These are phyloP conservation scores for Cantharis lateralis DNA, from an alignment of 2,888 invertebrate genomes.

Conservation along the genomic window DNA sequence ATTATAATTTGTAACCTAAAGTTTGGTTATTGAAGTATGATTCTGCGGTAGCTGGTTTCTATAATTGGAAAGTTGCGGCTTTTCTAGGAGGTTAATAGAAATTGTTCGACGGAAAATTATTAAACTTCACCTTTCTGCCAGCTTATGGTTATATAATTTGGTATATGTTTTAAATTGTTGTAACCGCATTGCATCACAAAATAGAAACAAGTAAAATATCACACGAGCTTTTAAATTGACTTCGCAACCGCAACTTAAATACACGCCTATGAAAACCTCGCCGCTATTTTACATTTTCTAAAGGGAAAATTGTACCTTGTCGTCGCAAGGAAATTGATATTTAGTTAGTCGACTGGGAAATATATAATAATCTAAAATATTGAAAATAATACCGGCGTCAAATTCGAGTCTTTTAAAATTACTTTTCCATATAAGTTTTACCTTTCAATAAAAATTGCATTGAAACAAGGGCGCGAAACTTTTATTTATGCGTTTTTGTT, in stretches of 20 bases:
- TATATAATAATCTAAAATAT: not conserved
- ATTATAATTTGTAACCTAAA: not conserved
- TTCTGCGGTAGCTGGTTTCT: not conserved
- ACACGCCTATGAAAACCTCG: not conserved
- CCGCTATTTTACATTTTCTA: not conserved
- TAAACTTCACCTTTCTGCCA: not conserved
- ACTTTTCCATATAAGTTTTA: not conserved
- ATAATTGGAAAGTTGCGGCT: not conserved
- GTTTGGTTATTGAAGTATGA: not conserved
- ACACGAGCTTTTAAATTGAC: not conserved
- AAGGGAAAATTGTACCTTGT: not conserved
- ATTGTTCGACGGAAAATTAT: not conserved
- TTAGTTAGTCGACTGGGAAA: not conserved
- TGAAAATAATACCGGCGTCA: not conserved
- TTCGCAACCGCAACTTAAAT: not conserved
- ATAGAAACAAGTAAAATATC: not conserved
- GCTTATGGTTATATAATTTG: not conserved
- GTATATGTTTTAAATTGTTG: not conserved
- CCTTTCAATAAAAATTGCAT: not conserved
- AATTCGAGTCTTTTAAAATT: not conserved
- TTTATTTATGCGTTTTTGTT: not conserved
- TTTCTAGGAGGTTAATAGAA: not conserved
- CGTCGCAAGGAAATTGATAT: not conserved
- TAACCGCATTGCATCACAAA: constrained; percentile 1
- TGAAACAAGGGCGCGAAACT: not conserved